phyloP scores from a whole-genome alignment of 30 jellyfish, hydroid and myxozoan species.

The Aurelia aurita region DNA sequence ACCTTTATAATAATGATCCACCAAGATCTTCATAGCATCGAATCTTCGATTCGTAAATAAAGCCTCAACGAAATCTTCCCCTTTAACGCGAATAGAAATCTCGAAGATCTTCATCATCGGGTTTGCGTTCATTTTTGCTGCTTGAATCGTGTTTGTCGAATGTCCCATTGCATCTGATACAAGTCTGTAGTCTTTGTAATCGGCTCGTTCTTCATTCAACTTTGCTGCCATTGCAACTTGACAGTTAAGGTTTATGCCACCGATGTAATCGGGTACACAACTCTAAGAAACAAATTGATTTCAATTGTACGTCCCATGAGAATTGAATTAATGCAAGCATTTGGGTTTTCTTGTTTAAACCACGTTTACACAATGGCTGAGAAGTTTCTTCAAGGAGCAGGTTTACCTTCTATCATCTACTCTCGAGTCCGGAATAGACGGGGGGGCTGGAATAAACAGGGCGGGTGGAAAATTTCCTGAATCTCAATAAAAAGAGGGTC shows the following conservation, averaged over 20 bases:
- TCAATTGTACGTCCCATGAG: too few relatives aligned
- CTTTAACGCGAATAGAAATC: background rate
- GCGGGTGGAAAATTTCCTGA: too few relatives aligned
- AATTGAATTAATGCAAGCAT: too few relatives aligned
- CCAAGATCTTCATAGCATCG: slow-evolving; percentile 39
- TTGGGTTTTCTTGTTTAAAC: too few relatives aligned
- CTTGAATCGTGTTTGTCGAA: slow-evolving; percentile 5
- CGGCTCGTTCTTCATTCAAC: slow-evolving; percentile 47
- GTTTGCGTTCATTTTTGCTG: background rate
- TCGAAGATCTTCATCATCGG: slow-evolving; percentile 63
- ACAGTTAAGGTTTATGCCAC: slow-evolving; percentile 5
- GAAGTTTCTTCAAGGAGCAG: too few relatives aligned
- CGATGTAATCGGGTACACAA: slow-evolving; percentile 26
- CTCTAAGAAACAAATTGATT: background rate
- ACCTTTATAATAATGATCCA: slow-evolving; percentile 25
- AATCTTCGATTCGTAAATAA: slow-evolving; percentile 32
- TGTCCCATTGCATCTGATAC: slow-evolving; percentile 37
- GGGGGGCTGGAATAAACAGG: too few relatives aligned
- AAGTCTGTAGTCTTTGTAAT: slow-evolving; percentile 30
- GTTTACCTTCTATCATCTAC: too few relatives aligned
- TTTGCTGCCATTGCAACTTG: slow-evolving; percentile 25
- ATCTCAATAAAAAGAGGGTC: too few relatives aligned
- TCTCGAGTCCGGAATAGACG: too few relatives aligned
- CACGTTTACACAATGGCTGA: too few relatives aligned
- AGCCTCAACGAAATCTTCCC: slow-evolving; percentile 34